Evolutionary conservation across 2,113 vertebrate genomes (phyloP).

Genomic region (Cyrtonyx montezumae): DNA sequence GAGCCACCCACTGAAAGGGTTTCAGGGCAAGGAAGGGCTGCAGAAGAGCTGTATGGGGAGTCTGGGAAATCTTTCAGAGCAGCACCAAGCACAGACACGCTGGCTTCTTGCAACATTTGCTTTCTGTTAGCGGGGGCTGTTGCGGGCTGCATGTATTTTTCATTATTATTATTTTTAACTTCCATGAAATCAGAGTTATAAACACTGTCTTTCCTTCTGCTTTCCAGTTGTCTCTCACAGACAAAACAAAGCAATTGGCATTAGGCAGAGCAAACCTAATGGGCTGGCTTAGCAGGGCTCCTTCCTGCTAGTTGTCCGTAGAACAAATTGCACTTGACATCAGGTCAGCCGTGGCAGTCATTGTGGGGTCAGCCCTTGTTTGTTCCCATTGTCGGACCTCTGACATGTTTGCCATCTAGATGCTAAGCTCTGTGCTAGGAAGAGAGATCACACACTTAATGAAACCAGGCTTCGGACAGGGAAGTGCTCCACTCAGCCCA

Average conservation of each 20-base stretch:
- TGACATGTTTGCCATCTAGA: not conserved
- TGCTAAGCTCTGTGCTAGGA: not conserved
- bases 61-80: not conserved
- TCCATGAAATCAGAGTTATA: constrained; percentile 15
- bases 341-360: not conserved
- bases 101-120: constrained; percentile 47
- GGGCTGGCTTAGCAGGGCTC: not conserved
- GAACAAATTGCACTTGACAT: not conserved
- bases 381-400: not conserved
- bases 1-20: not conserved
- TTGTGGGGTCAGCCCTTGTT: not conserved
- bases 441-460: not conserved
- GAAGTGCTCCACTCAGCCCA: not conserved
- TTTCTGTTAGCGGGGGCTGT: constrained; percentile 37
- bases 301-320: not conserved
- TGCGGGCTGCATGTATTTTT: not conserved
- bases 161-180: constrained; percentile 42
- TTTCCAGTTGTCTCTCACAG: not conserved
- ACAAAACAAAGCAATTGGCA: not conserved
- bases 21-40: not conserved
- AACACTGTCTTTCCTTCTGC: not conserved
- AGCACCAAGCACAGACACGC: not conserved
- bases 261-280: not conserved
- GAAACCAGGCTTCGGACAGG: not conserved
- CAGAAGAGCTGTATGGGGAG: not conserved